These are phyloP conservation scores for Mythimna pallens DNA, from an alignment of 2,888 invertebrate species.

Conservation along the genomic window DNA sequence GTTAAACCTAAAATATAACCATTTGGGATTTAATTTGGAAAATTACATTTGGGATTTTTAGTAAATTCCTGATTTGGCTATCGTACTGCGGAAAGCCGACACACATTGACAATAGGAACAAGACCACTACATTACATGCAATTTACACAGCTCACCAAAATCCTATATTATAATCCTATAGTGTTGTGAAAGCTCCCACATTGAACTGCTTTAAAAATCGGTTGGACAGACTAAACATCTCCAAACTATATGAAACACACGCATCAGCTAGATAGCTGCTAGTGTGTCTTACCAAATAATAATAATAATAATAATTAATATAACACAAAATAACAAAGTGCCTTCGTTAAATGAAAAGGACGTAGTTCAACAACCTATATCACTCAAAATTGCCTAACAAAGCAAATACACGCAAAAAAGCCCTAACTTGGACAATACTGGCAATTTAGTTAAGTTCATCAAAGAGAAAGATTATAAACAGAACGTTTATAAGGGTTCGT, in stretches of 20 bases:
- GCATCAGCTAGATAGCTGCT: too few species aligned
- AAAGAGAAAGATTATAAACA: slow-evolving; percentile 24
- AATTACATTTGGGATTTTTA: background rate
- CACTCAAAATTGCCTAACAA: slow-evolving; percentile 13
- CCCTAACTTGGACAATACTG: slow-evolving; percentile 2
- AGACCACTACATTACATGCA: slow-evolving; percentile 18
- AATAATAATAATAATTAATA: too few species aligned
- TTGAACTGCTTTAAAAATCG: too few species aligned
- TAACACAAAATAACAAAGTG: slow-evolving; percentile 8
- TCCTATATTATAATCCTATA: too few species aligned
- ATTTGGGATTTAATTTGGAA: background rate
- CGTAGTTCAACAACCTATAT: slow-evolving; percentile 23
- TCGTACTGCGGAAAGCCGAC: background rate
- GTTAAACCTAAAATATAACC: background rate
- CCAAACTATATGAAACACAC: too few species aligned
- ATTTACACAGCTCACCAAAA: slow-evolving; percentile 10
- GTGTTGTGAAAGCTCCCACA: too few species aligned
- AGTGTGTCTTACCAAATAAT: too few species aligned
- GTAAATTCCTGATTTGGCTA: background rate
- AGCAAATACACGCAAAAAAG: slow-evolving; percentile 20
- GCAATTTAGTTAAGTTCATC: slow-evolving; percentile 1
- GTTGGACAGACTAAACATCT: too few species aligned
- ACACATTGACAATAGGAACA: background rate
- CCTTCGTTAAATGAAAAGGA: slow-evolving; percentile 23
- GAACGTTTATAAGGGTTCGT: background rate